Percentiles rank a stretch among this genome's conserved stretches.
These are phyloP conservation scores for Microctonus hyperodae DNA, from an alignment of 2,888 invertebrate species.

Conservation along the genomic window DNA sequence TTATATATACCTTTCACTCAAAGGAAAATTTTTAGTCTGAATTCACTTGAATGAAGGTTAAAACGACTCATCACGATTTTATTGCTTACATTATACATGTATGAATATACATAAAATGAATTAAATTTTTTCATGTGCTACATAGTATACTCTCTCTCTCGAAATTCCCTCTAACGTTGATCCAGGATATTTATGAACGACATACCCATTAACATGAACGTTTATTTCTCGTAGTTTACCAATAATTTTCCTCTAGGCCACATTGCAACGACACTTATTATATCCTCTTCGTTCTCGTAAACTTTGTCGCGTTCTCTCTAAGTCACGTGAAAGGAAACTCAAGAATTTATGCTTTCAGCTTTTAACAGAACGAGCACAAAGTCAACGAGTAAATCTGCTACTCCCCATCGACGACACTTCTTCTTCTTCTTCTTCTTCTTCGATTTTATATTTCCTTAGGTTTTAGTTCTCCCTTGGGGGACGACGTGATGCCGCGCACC, in stretches of 20 bases:
- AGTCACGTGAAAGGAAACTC: conserved; percentile 5
- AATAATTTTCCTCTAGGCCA: neutral
- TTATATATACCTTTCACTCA: neutral
- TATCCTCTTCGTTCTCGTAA: neutral
- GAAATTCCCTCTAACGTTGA: neutral
- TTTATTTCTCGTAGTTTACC: neutral
- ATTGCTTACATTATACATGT: neutral
- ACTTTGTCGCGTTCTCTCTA: neutral
- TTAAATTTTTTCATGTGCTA: neutral
- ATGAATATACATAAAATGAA: neutral
- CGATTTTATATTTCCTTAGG: neutral
- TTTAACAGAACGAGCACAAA: neutral
- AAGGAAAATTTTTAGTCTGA: neutral
- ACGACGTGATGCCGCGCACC: conserved; percentile 10
- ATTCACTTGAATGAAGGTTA: neutral
- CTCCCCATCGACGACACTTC: conserved; percentile 1
- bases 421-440: conserved; percentile 11
- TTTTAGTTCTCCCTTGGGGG: conserved; percentile 3
- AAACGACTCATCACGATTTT: neutral
- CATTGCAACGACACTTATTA: neutral
- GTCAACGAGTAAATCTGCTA: conserved; percentile 1
- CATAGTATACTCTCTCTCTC: neutral
- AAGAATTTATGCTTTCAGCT: conserved; percentile 10
- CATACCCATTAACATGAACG: neutral
- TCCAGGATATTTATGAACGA: neutral